Conservation (phyloP, 2,888 invertebrate genomes). For the Gymnocheta viridis region DNA sequence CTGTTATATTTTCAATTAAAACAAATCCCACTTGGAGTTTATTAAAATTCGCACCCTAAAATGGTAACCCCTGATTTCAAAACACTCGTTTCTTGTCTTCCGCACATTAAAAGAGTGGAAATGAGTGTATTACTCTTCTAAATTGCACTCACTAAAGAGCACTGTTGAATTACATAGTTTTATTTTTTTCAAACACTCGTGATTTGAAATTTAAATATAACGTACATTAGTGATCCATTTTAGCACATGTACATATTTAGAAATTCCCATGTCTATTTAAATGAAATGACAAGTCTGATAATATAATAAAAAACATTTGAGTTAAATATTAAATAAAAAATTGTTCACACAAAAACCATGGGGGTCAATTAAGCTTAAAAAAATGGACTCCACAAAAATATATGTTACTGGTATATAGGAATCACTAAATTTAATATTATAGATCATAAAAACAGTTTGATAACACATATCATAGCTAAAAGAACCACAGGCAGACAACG, state of each 20-base stretch:
- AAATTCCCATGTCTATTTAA: constrained; percentile 46
- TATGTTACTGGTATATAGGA: constrained; percentile 15
- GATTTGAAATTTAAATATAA: neutral
- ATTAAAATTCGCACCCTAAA: neutral
- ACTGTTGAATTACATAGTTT: neutral
- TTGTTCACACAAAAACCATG: constrained; percentile 50
- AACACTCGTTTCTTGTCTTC: neutral
- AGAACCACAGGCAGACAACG: constrained; percentile 27
- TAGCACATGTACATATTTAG: neutral
- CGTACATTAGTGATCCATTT: neutral
- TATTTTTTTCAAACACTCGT: neutral
- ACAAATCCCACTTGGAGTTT: neutral
- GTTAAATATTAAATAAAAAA: constrained; percentile 29
- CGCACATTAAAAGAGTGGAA: neutral
- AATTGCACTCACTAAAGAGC: neutral
- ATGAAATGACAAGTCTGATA: constrained; percentile 25
- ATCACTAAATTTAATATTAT: constrained; percentile 28
- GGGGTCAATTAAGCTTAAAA: constrained; percentile 60
- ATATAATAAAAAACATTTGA: constrained; percentile 34
- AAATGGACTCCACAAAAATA: constrained; percentile 34
- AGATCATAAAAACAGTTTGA: constrained; percentile 44
- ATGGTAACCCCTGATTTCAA: constrained; percentile 28
- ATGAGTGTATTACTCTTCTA: neutral
- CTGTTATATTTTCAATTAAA: neutral
- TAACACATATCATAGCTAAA: constrained; percentile 46